A percentile compares a stretch with the other conserved stretches of the same genome.
Conservation (phyloP, 2,888 invertebrate genomes). For the Norana najaformis region DNA sequence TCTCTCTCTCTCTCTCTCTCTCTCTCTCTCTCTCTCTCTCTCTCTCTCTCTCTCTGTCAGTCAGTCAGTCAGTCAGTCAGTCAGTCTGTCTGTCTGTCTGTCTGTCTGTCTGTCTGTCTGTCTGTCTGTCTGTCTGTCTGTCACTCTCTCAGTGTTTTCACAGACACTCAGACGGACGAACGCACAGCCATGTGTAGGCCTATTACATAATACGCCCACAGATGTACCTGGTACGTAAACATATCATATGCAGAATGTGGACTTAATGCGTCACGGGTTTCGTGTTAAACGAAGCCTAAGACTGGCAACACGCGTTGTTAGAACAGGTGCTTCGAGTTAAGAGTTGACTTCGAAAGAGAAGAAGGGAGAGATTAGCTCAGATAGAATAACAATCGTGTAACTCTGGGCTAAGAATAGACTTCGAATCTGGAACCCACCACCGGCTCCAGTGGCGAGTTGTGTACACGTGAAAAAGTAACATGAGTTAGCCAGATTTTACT, state of each 20-base stretch:
- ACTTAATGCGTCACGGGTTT: not conserved
- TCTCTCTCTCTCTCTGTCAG: no score
- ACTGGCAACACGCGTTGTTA: not conserved
- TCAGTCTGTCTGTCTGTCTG: no score
- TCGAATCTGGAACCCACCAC: not conserved
- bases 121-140: no score
- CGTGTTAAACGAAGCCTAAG: not conserved
- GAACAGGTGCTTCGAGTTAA: not conserved
- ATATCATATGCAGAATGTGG: no score
- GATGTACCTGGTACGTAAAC: no score
- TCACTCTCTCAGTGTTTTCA: no score
- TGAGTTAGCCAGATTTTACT: not conserved
- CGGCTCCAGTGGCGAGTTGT: not conserved
- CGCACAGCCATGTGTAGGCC: no score
- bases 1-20: no score
- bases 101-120: no score
- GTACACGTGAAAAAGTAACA: not conserved
- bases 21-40: no score
- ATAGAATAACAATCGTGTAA: not conserved
- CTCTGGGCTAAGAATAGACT: not conserved
- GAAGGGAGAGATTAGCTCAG: not conserved
- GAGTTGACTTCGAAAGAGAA: not conserved
- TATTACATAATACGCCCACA: no score
- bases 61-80: not conserved
- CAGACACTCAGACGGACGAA: no score